Percentiles rank a stretch among this genome's conserved stretches.
Evolutionary conservation across 2,888 invertebrate species (phyloP).

Genomic region (Tridacna crocea): DNA sequence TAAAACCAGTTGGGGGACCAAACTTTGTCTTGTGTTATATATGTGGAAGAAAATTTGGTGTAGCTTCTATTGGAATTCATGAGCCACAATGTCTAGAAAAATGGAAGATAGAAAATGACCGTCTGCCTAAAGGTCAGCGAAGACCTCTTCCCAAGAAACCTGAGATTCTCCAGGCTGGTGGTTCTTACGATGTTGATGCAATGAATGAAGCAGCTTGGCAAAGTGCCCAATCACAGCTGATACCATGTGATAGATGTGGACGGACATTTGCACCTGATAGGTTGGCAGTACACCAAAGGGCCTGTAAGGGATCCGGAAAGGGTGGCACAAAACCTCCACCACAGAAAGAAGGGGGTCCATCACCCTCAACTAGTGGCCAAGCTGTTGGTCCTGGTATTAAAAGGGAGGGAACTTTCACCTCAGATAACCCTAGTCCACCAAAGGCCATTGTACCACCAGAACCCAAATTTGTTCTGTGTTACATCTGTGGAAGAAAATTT

Average conservation of each 20-base stretch:
- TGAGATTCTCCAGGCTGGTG: slow-evolving; percentile 77
- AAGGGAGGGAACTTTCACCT: slow-evolving; percentile 65
- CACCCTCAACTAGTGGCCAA: slow-evolving; percentile 4
- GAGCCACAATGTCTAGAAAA: slow-evolving; percentile 89
- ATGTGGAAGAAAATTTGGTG: slow-evolving; percentile 88
- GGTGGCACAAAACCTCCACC: slow-evolving; percentile 46
- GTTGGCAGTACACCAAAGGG: slow-evolving; percentile 87
- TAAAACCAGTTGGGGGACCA: slow-evolving; percentile 72
- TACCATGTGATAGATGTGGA: slow-evolving; percentile 88
- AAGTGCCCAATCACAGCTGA: slow-evolving; percentile 86
- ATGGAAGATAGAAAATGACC: slow-evolving; percentile 87
- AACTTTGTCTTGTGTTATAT: slow-evolving; percentile 87
- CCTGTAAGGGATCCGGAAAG: slow-evolving; percentile 83
- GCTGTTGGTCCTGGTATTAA: slow-evolving; percentile 58
- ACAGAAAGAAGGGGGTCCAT: slow-evolving; percentile 20
- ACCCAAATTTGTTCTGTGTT: slow-evolving; percentile 86
- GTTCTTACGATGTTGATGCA: slow-evolving; percentile 84
- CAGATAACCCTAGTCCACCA: slow-evolving; percentile 64
- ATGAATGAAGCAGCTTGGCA: slow-evolving; percentile 87
- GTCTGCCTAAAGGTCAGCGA: slow-evolving; percentile 86
- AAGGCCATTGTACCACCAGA: slow-evolving; percentile 67
- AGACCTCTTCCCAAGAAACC: slow-evolving; percentile 87
- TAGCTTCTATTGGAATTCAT: slow-evolving; percentile 88
- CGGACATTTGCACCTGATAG: slow-evolving; percentile 89
- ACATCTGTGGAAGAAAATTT: slow-evolving; percentile 88